Base-by-base conservation (phyloP, 2,888 invertebrate species). In the Ectemnius continuus region DNA sequence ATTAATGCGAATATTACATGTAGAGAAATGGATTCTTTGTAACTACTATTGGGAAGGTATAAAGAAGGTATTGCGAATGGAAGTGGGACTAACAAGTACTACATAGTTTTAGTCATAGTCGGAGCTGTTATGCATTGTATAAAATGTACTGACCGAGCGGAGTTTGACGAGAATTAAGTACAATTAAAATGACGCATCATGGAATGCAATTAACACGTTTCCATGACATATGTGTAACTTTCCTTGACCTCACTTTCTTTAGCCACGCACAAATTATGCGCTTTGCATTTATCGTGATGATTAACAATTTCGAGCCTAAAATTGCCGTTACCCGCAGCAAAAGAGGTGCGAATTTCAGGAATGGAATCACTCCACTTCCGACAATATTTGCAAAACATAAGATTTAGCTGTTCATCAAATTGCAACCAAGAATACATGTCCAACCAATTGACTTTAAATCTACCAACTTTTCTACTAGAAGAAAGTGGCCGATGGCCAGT, bases 281-380 rank as follows among this genome's bases (percentile, higher is more conserved):
- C 95, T 90, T 95, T 96, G 89, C 95, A 95, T 88, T 94, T 95
- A 88, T 95, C 94, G 87, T 95, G 95, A 90, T 95, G 95, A 89
- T 95, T 95, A 61, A 96, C 94, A 84, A 95, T 95, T 91, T 95
- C 95, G 75, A 95, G 91, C 66, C 95, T 92, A 91, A 95, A 95
- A 90, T 95, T 95, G 61, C 94, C 93, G 85, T 95, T 96, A 70
- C 95, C 95, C 85, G 94, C 94, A n/a, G 95, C 94, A 84, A 96
- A 96, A 0, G 95, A 95, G n/a, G 95, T 95, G 71, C 95, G 93
- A 84, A 94, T 94, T 75, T 95, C 94, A 14, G 95, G 94, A 80
- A 95, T 92, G 23, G 93, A 93, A 61, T 93, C 93, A 66, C 95
- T 94, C 95, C 95, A 95, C 84, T 94, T 94, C 76, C 95, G 92